Evolutionary conservation across 2,797 vertebrate species (phyloP), one percentile per base, ranked within the genome.

Genomic region (Masticophis lateralis): DNA sequence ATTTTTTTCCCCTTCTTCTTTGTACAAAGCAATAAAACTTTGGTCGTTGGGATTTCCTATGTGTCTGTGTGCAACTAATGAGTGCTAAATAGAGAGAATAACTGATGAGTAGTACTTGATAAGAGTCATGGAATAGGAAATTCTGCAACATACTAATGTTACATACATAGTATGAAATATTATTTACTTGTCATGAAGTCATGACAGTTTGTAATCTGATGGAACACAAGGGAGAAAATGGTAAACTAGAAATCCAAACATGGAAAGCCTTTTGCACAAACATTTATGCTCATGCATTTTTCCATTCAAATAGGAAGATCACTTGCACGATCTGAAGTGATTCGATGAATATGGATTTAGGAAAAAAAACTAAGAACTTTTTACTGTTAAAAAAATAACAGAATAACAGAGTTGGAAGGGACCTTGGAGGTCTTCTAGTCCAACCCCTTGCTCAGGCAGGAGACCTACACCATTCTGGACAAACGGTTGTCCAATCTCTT

Each of bases 131-230:
- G 90, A 57, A 22, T 9, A 92, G 88, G 61, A 59, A 94, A 93
- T 94, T 94, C 95, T 97, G 96, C 93, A 95, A 96, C 94, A 94
- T 95, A 95, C 94, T 90, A 91, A 92, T 95, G 93, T 96, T 96
- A 95, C 90, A 93, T 96, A 95, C 94, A 93, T 90, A 94, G 95
- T 95, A 94, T 95, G 94, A 96, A 96, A 95, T 93, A 95, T 95
- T 96, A 96, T 95, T 97, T 97, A 96, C 95, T 97, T 97, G 97
- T 97, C 95, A 96, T 96, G 92, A 95, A 93, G 93, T 95, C 95
- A 93, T 95, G 94, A 96, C 92, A 95, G 69, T 66, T 90, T 95
- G 95, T 92, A 95, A 92, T 95, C 95, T 96, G 95, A 96, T 92
- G 59, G 59, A 96, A 94, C 92, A 88, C 89, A 90, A 83, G 92